Base-by-base conservation (phyloP, 2,113 vertebrate species). In the Tupaia tana region DNA sequence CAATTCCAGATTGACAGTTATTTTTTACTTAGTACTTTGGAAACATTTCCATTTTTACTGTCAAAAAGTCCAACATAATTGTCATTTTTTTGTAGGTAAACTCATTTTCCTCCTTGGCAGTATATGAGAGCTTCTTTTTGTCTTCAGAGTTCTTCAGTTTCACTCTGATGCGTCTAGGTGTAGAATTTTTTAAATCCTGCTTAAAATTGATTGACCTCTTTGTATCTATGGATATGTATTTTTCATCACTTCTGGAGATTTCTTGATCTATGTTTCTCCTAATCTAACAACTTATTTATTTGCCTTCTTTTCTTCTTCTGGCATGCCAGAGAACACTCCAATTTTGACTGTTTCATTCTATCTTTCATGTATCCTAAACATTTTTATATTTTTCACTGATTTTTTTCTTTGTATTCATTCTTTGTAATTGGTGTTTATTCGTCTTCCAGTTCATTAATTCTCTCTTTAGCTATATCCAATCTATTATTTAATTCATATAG, bases 11-110 rank as follows among this genome's bases (percentile, higher is more conserved):
- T 27, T 73, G 56, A 58, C 22, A 89, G 66, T 78, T 20, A 29
- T 63, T 54, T 95, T 89, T 70, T 71, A 73, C 20, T 78, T 66
- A 89, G 64, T 64, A 64, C 66, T 92, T 79, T 84, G 71, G 79
- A 89, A 71, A 79, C 84, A 77, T 43, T 89, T 78, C 29, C 66
- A 52, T 58, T 15, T 2, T 88, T 84, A 19, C 52, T 95, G 43
- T 70, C 88, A 63, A 71, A 88, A 79, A 79, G 43, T 73, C 27
- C 22, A 43, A 67, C 20, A 18, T 89, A 66, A 59, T n/a, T 78
- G 29, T 88, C 84, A 64, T 54, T 92, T 43, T 78, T 84, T 85
- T 64, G 20, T 64, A 7, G n/a, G 15, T 66, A 89, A 92, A 84
- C 59, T 73, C 4, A 52, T 58, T 73, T 25, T 93, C 25, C 43